Evolutionary conservation across 2,113 vertebrate species (phyloP).

Genomic region (Microtus ochrogaster): DNA sequence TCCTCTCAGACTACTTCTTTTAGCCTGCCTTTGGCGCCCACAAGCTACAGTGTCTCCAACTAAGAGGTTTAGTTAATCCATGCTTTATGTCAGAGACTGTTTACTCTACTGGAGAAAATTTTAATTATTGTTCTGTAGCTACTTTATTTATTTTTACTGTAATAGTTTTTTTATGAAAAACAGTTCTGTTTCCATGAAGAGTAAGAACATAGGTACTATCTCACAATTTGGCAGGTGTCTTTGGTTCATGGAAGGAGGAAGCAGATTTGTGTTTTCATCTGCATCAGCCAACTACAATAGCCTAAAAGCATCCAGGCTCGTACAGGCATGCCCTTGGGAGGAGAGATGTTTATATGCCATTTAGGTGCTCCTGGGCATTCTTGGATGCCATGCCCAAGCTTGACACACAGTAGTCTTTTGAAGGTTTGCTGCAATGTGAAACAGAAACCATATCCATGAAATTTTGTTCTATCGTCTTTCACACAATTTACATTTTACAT

Average conservation of each 20-base stretch:
- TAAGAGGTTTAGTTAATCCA: neutral
- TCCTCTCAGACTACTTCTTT: neutral
- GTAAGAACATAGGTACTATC: neutral
- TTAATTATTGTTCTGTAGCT: neutral
- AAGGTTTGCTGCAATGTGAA: neutral
- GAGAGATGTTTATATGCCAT: neutral
- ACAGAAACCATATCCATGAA: neutral
- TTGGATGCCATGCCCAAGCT: neutral
- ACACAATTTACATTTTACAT: no score
- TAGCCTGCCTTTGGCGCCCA: neutral
- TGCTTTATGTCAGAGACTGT: neutral
- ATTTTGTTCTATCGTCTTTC: neutral
- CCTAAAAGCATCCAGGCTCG: neutral
- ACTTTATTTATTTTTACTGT: neutral
- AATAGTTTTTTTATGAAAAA: neutral
- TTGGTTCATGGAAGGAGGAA: neutral
- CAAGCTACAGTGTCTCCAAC: constrained; percentile 9
- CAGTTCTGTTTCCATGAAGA: neutral
- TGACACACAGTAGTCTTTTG: neutral
- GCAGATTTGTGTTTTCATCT: neutral
- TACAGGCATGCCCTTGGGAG: neutral
- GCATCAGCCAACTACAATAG: neutral
- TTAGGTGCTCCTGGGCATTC: neutral
- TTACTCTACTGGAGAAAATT: neutral
- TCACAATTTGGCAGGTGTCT: neutral